Conservation (phyloP, 2,113 vertebrate genomes). For the Ia io region DNA sequence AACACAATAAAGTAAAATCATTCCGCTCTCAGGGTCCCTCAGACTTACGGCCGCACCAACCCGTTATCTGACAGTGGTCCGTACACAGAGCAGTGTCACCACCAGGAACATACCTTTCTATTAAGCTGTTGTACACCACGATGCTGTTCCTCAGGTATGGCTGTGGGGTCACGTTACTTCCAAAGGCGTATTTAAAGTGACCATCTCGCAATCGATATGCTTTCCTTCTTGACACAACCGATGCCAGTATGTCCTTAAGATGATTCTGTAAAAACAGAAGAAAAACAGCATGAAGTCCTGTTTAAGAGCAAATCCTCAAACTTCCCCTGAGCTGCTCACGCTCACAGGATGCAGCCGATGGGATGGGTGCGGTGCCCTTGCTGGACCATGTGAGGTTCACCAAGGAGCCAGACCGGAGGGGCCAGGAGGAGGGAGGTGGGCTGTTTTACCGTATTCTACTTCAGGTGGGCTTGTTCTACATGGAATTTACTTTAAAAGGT, state of each 20-base stretch:
- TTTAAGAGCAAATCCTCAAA: neutral
- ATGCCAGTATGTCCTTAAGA: conserved; percentile 94
- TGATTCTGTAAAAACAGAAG: conserved; percentile 87
- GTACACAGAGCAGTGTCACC: too few relatives aligned
- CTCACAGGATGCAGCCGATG: neutral
- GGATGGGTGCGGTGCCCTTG: neutral
- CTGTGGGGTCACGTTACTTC: conserved; percentile 92
- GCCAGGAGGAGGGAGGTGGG: fast-evolving
- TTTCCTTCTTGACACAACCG: conserved; percentile 93
- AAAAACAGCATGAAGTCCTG: neutral
- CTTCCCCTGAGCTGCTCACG: neutral
- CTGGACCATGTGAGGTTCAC: fast-evolving
- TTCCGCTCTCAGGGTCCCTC: neutral
- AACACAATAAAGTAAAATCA: neutral
- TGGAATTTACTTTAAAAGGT: neutral
- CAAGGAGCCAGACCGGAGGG: fast-evolving
- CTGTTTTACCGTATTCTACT: neutral
- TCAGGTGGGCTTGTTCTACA: neutral
- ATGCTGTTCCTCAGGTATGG: conserved; percentile 97
- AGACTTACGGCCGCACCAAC: neutral
- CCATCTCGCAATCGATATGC: conserved; percentile 93
- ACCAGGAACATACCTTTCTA: conserved; percentile 85
- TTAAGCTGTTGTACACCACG: conserved; percentile 91
- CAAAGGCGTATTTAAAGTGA: conserved; percentile 95
- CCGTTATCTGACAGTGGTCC: neutral